Evolutionary conservation across 2,797 vertebrate genomes (phyloP).

Genomic region (Myotis findleyi): DNA sequence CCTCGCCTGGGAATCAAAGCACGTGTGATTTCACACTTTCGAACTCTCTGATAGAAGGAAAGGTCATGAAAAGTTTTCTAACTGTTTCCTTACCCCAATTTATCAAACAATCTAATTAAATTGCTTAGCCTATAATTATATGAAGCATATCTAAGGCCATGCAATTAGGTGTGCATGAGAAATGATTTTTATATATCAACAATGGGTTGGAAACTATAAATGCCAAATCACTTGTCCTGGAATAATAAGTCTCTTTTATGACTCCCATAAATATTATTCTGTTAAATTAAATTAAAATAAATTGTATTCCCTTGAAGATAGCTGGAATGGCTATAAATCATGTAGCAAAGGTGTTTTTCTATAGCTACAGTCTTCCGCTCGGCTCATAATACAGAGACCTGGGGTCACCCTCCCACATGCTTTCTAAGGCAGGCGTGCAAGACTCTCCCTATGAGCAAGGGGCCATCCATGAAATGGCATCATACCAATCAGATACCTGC

Average conservation of each 20-base stretch:
- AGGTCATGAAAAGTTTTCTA: conserved; percentile 63
- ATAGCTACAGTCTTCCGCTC: rapidly evolving
- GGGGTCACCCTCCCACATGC: rapidly evolving
- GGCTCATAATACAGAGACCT: rapidly evolving
- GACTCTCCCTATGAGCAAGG: rapidly evolving
- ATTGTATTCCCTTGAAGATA: conserved; percentile 49
- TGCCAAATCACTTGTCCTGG: conserved; percentile 74
- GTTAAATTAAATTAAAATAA: conserved; percentile 67
- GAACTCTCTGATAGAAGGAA: conserved; percentile 57
- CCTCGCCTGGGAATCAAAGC: neutral
- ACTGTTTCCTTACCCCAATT: conserved; percentile 62
- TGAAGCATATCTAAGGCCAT: conserved; percentile 64
- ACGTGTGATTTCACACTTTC: neutral
- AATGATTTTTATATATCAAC: conserved; percentile 70
- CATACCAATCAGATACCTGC: rapidly evolving
- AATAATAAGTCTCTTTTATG: conserved; percentile 60
- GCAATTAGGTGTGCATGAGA: conserved; percentile 67
- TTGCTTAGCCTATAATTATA: conserved; percentile 74
- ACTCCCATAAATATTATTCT: conserved; percentile 71
- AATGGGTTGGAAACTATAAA: conserved; percentile 71
- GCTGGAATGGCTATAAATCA: conserved; percentile 23
- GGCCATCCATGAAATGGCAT: rapidly evolving
- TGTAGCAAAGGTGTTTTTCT: neutral
- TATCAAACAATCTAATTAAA: conserved; percentile 82
- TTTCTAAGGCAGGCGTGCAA: neutral